These are phyloP conservation scores for Buathra laborator DNA, from an alignment of 2,888 invertebrate species.

Conservation along the genomic window DNA sequence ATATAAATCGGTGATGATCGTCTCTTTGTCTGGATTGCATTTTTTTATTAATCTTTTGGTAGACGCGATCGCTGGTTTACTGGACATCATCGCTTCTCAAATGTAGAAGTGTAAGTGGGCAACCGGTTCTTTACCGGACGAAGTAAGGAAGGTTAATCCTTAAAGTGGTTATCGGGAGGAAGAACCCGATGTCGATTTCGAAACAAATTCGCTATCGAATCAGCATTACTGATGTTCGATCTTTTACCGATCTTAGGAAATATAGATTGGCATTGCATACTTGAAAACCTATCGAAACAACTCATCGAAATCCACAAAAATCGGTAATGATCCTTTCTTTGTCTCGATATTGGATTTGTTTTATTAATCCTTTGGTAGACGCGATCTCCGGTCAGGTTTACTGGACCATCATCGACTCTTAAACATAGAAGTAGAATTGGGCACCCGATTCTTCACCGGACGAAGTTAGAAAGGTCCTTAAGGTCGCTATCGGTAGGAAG, in stretches of 20 bases:
- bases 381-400: background rate
- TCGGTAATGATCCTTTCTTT: background rate
- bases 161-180: no score
- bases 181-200: background rate
- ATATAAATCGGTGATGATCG: no score
- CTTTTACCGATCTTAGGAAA: no score
- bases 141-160: background rate
- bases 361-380: background rate
- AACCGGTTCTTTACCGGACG: background rate
- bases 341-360: background rate
- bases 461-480: background rate
- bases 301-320: background rate
- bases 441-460: background rate
- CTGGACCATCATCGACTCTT: background rate
- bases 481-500: no score
- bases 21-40: no score
- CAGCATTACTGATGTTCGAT: no score
- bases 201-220: background rate
- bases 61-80: no score
- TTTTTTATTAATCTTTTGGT: no score
- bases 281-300: no score
- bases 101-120: no score
- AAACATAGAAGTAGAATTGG: background rate
- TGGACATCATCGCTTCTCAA: background rate
- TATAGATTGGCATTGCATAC: background rate